Evolutionary conservation across 2,888 invertebrate species (phyloP).

Genomic region (Mayetiola destructor): DNA sequence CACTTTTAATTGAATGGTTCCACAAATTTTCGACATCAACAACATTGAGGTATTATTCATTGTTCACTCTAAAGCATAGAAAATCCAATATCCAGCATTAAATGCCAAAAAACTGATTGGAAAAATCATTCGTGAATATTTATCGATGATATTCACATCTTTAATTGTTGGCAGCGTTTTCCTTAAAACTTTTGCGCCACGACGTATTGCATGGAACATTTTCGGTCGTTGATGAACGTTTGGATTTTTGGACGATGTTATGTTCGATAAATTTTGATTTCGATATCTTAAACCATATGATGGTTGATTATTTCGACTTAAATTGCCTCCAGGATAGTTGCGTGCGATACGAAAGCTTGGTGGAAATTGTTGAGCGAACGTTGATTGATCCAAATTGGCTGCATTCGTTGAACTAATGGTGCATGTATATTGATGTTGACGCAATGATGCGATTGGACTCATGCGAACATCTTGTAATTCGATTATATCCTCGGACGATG

Average conservation of each 20-base stretch:
- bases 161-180: conserved; percentile 91
- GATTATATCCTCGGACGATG: conserved; percentile 60
- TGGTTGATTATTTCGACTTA: conserved; percentile 24
- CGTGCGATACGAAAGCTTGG: conserved; percentile 61
- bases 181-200: conserved; percentile 72
- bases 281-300: not conserved
- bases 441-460: conserved; percentile 69
- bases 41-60: too few relatives aligned
- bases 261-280: not conserved
- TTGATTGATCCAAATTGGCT: conserved; percentile 41
- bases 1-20: too few relatives aligned
- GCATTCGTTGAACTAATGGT: conserved; percentile 40
- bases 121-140: conserved; percentile 89
- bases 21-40: too few relatives aligned
- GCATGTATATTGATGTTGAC: conserved; percentile 50
- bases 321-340: conserved; percentile 38
- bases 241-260: not conserved
- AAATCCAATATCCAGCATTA: conserved; percentile 91
- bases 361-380: conserved; percentile 47
- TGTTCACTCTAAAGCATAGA: conserved; percentile 61
- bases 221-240: conserved; percentile 44
- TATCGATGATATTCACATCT: conserved; percentile 96
- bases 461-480: conserved; percentile 76
- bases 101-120: conserved; percentile 91
- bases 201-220: conserved; percentile 66